Conservation (phyloP, 2,797 vertebrate genomes). For the Echeneis naucrates region DNA sequence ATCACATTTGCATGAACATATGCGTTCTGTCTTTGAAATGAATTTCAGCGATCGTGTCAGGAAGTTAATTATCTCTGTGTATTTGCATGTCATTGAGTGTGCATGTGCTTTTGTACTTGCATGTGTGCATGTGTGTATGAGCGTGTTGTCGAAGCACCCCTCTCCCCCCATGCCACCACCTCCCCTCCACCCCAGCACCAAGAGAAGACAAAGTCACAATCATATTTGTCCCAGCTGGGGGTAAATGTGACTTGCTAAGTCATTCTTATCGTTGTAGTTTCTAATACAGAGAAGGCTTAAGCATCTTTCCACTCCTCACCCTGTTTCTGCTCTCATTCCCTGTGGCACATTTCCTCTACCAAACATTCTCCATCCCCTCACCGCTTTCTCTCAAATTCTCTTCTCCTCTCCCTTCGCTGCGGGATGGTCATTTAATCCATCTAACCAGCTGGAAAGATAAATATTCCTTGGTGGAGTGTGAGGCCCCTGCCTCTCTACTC, state of each 20-base stretch:
- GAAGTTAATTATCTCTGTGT: conserved; percentile 81
- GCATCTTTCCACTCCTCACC: conserved; percentile 45
- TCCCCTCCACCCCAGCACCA: conserved; percentile 21
- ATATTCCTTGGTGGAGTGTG: conserved; percentile 81
- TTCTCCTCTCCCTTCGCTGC: conserved; percentile 61
- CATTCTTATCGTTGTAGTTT: conserved; percentile 74
- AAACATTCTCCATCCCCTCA: conserved; percentile 68
- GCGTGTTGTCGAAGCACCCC: conserved; percentile 31
- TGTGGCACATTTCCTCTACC: conserved; percentile 55
- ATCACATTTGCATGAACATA: conserved; percentile 85
- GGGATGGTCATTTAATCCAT: conserved; percentile 84
- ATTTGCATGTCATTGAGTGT: conserved; percentile 64
- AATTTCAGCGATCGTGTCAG: conserved; percentile 81
- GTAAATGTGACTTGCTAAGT: conserved; percentile 82
- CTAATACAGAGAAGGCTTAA: conserved; percentile 48
- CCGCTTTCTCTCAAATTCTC: conserved; percentile 46
- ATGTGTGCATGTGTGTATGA: conserved; percentile 33
- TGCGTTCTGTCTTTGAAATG: conserved; percentile 81
- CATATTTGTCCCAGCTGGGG: conserved; percentile 77
- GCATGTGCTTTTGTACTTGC: conserved; percentile 56
- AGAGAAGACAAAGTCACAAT: conserved; percentile 73
- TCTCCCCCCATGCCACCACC: conserved; percentile 7
- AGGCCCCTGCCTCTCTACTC: conserved; percentile 77
- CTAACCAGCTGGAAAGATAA: conserved; percentile 86
- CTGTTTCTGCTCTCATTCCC: conserved; percentile 41